Conservation (phyloP, 2,888 invertebrate genomes). For the Idaea biselata region DNA sequence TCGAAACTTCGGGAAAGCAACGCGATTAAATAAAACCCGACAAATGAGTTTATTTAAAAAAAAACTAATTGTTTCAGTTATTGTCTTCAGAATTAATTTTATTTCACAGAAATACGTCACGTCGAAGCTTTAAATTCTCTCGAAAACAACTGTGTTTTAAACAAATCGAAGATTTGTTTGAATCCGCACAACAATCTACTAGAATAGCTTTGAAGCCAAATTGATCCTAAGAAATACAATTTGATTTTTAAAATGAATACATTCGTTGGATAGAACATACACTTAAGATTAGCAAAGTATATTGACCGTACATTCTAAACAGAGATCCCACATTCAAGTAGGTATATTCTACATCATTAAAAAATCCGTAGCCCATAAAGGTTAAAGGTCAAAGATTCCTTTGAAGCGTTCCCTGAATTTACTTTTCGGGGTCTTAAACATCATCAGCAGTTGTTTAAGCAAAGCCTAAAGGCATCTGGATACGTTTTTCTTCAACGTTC, state of each 20-base stretch:
- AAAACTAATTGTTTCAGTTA: too few species aligned
- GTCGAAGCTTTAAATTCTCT: too few species aligned
- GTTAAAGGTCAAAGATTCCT: not conserved
- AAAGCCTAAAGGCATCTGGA: constrained; percentile 52
- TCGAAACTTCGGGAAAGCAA: too few species aligned
- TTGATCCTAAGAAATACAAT: not conserved
- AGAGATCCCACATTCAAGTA: not conserved
- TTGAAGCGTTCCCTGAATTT: not conserved
- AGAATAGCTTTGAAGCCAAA: not conserved
- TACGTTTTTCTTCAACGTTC: constrained; percentile 67
- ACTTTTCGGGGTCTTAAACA: constrained; percentile 1
- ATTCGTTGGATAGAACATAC: not conserved
- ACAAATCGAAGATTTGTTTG: not conserved
- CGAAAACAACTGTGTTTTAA: not conserved
- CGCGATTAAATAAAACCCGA: too few species aligned
- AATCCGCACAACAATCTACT: not conserved
- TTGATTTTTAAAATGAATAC: not conserved
- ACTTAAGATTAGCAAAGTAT: not conserved
- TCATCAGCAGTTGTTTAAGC: constrained; percentile 1
- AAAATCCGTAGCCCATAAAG: not conserved
- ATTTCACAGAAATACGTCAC: too few species aligned
- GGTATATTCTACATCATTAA: not conserved
- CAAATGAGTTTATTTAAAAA: too few species aligned
- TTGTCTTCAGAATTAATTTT: too few species aligned
- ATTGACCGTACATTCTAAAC: not conserved